Base-by-base conservation (phyloP, 1,140 invertebrate species). In the Medauroidea extradentata region DNA sequence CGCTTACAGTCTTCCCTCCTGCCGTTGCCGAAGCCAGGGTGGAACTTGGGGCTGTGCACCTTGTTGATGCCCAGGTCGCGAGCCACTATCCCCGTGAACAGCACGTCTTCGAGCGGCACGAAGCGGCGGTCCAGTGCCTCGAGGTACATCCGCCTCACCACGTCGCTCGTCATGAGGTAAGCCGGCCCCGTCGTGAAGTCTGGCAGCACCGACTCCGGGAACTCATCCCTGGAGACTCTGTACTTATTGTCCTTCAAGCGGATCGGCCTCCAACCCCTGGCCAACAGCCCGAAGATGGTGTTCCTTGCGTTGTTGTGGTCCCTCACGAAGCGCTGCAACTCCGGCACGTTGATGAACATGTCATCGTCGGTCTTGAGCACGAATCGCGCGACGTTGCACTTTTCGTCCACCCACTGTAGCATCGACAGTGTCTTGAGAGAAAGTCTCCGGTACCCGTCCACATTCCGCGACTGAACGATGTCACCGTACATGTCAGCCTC, bases 291-390 rank as follows among this genome's bases (percentile, higher is more conserved):
- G 67, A 87, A 92, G 61, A 94, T 89, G 8, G 82, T 80, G 53
- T 81, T 80, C 62, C 82, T 84, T 19, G 84, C 76, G 66, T 87
- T 83, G 50, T 82, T 84, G 46, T 83, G 78, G 29, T 56, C 59
- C 13, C 69, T 60, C 8, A 88, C 78, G 68, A 92, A 91, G 8
- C 72, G 71, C 25, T 93, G 73, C 42, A 94, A 74, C 38, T 85
- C 82, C 39, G 85, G 85, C 59, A 93, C 81, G 74, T 93, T 93
- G 42, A 94, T 91, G 68, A 93, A 93, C 90, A 94, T 93, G 72
- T 94, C 91, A 71, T 94, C 91, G 69, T 94, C 91, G 0, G 90
- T 93, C 76, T 95, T 94, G 24, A 94, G 77, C 44, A 94, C 73
- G 65, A 85, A 91, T 61, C 80, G 80, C 25, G 84, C 87, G 54